These are phyloP conservation scores for Prionailurus viverrinus DNA, from an alignment of 2,113 vertebrate species.

Conservation along the genomic window DNA sequence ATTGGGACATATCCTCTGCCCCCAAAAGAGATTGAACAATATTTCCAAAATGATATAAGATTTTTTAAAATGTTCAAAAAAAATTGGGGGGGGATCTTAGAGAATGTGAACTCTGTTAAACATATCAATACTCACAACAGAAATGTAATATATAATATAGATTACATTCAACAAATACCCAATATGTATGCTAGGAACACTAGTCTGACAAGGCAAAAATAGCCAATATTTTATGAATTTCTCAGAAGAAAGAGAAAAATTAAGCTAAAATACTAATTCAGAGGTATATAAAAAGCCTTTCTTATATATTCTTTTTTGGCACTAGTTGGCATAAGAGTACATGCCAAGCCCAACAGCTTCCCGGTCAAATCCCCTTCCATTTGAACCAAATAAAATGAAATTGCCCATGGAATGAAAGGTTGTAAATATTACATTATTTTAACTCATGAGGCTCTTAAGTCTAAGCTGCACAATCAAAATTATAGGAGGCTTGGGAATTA, in stretches of 20 bases:
- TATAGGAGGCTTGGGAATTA: background rate
- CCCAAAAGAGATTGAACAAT: background rate
- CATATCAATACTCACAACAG: background rate
- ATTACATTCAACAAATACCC: background rate
- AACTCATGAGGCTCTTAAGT: background rate
- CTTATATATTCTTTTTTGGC: background rate
- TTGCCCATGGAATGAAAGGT: background rate
- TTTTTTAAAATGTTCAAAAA: background rate
- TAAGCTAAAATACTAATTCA: background rate
- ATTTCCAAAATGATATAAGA: background rate
- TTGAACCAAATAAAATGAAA: constrained; percentile 44
- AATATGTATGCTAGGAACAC: background rate
- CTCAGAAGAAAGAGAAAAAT: background rate
- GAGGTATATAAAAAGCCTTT: background rate
- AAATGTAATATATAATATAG: background rate
- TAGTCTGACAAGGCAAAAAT: background rate
- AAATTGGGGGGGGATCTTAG: background rate
- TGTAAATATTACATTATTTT: constrained; percentile 52
- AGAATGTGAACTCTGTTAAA: background rate
- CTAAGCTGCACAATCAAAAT: background rate
- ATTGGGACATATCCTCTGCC: background rate
- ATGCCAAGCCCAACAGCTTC: background rate
- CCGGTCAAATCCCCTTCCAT: background rate
- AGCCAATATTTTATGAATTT: background rate
- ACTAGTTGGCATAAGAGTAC: background rate